Conservation (phyloP, 2,113 vertebrate genomes). For the Sander vitreus region DNA sequence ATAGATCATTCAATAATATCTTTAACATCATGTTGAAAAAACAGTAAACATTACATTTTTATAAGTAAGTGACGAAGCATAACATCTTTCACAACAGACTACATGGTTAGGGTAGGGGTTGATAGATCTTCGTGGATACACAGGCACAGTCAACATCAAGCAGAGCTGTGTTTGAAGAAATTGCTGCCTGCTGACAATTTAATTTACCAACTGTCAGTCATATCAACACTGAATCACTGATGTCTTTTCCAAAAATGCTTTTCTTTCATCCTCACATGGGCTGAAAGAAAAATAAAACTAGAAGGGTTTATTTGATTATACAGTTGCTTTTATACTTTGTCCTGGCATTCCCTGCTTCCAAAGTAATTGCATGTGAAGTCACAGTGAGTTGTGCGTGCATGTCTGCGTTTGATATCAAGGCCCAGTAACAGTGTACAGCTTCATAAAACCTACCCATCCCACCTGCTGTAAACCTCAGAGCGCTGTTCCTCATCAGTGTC, state of each 20-base stretch:
- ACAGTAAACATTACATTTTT: constrained; percentile 30
- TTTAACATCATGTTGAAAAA: not conserved
- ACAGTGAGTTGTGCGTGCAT: constrained; percentile 16
- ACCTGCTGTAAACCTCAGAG: constrained; percentile 36
- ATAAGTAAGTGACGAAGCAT: constrained; percentile 21
- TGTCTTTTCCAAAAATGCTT: constrained; percentile 62
- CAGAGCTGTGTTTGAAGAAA: constrained; percentile 59
- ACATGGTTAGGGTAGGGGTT: not conserved
- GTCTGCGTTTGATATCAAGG: constrained; percentile 41
- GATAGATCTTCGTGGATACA: constrained; percentile 41
- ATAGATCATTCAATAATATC: not conserved
- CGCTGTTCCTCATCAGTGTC: constrained; percentile 3
- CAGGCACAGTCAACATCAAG: constrained; percentile 38
- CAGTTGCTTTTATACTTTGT: constrained; percentile 42
- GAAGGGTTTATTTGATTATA: constrained; percentile 58
- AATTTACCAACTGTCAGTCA: constrained; percentile 76
- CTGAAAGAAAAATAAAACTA: constrained; percentile 1
- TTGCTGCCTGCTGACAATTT: constrained; percentile 69
- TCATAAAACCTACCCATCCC: constrained; percentile 58
- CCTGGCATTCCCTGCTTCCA: constrained; percentile 26
- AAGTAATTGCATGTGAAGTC: constrained; percentile 41
- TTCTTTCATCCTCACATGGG: constrained; percentile 63
- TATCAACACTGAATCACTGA: constrained; percentile 64
- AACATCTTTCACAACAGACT: constrained; percentile 29
- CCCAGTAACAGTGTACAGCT: constrained; percentile 29